These are phyloP conservation scores for Heliconius ismenius DNA, from an alignment of 2,888 invertebrate genomes.

Conservation along the genomic window DNA sequence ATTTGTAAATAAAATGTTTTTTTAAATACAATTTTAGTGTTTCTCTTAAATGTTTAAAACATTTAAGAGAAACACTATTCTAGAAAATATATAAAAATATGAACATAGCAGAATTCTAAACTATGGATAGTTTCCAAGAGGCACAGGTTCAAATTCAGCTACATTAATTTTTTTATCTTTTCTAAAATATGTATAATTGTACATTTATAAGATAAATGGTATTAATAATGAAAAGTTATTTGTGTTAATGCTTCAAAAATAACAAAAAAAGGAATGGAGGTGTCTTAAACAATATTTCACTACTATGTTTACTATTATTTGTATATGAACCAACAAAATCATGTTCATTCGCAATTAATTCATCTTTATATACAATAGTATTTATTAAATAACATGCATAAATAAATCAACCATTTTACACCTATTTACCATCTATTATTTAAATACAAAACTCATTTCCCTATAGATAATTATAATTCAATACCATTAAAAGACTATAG, in stretches of 20 bases:
- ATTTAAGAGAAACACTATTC: too few species aligned
- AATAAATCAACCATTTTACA: constrained; percentile 9
- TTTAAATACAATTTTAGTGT: not conserved
- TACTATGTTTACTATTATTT: not conserved
- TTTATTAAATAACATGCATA: not conserved
- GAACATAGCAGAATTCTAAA: too few species aligned
- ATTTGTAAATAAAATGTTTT: constrained; percentile 9
- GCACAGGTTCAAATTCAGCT: too few species aligned
- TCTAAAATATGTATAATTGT: not conserved
- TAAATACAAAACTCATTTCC: not conserved
- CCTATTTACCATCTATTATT: not conserved
- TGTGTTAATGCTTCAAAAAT: not conserved
- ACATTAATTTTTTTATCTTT: not conserved
- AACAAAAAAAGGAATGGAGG: not conserved
- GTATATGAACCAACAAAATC: not conserved
- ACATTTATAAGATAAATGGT: not conserved
- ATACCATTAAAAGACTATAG: not conserved
- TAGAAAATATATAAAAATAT: too few species aligned
- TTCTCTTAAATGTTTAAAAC: too few species aligned
- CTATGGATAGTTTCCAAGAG: too few species aligned
- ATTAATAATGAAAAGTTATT: not conserved
- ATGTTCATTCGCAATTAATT: not conserved
- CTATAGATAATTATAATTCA: not conserved
- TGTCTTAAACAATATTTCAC: not conserved
- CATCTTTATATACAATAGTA: not conserved